Conservation (phyloP, 2,113 vertebrate genomes). For the Thamnaconus septentrionalis region DNA sequence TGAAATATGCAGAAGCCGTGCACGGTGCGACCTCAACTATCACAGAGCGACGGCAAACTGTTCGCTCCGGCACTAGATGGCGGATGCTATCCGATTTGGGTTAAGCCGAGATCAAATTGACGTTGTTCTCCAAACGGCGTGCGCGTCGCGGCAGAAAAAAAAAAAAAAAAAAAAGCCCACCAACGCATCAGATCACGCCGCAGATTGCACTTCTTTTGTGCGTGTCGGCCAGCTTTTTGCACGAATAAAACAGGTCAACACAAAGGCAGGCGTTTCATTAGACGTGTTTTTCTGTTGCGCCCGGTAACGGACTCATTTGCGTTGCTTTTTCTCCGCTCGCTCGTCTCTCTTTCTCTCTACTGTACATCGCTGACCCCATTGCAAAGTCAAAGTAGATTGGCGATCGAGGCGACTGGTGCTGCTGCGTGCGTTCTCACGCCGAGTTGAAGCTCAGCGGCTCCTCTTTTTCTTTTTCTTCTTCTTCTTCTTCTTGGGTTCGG, state of each 20-base stretch:
- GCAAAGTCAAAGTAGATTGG: constrained; percentile 62
- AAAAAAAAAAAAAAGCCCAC: neutral
- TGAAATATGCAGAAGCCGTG: constrained; percentile 13
- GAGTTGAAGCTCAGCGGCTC: constrained; percentile 28
- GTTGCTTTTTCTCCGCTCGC: constrained; percentile 12
- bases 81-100: constrained; percentile 67
- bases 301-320: constrained; percentile 56
- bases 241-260: constrained; percentile 15
- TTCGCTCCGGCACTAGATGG: constrained; percentile 43
- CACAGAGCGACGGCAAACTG: constrained; percentile 50
- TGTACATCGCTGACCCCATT: constrained; percentile 45
- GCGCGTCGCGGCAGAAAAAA: constrained; percentile 18
- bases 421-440: constrained; percentile 43
- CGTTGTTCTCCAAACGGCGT: constrained; percentile 49
- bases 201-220: neutral
- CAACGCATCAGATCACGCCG: no score
- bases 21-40: constrained; percentile 35
- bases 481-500: no score
- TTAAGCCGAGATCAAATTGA: constrained; percentile 69
- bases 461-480: no score
- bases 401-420: constrained; percentile 10
- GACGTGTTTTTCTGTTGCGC: constrained; percentile 35
- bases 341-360: constrained; percentile 10
- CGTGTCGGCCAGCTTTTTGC: constrained; percentile 11
- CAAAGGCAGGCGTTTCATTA: no score